phyloP scores from a whole-genome alignment of 2,797 vertebrate species.

The Moxostoma hubbsi region DNA sequence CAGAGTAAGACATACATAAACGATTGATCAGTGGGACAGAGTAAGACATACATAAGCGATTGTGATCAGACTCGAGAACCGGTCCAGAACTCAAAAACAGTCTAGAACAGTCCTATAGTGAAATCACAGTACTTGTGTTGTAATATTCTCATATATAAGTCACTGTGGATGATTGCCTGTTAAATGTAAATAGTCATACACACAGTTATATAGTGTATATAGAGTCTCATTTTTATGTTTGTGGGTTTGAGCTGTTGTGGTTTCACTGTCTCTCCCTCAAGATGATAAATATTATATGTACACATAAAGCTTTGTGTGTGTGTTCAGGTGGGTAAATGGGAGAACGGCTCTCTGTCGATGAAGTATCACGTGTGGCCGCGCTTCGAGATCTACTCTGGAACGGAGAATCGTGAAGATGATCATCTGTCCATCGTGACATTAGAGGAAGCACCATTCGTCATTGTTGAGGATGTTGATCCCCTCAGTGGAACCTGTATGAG shows the following conservation, averaged over 20 bases:
- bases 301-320: constrained; percentile 6
- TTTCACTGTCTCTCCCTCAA: too few species aligned
- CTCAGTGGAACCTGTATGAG: constrained; percentile 98
- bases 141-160: too few species aligned
- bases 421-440: constrained; percentile 97
- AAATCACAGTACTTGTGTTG: too few species aligned
- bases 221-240: too few species aligned
- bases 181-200: too few species aligned
- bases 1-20: constrained; percentile 76
- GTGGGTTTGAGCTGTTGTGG: too few species aligned
- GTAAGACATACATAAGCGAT: constrained; percentile 57
- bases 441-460: constrained; percentile 97
- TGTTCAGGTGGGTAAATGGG: constrained; percentile 93
- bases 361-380: constrained; percentile 99
- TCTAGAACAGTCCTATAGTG: too few species aligned
- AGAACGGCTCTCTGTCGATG: constrained; percentile 93
- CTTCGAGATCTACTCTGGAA: constrained; percentile 89
- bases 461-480: constrained; percentile 97
- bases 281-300: too few species aligned
- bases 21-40: constrained; percentile 85
- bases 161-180: too few species aligned
- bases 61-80: too few species aligned
- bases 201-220: too few species aligned
- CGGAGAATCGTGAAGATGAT: constrained; percentile 90
- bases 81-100: too few species aligned